A percentile compares a stretch with the other conserved stretches of the same genome.
Conservation (phyloP, 2,888 invertebrate species). For the Xestoiulus laeticollis region DNA sequence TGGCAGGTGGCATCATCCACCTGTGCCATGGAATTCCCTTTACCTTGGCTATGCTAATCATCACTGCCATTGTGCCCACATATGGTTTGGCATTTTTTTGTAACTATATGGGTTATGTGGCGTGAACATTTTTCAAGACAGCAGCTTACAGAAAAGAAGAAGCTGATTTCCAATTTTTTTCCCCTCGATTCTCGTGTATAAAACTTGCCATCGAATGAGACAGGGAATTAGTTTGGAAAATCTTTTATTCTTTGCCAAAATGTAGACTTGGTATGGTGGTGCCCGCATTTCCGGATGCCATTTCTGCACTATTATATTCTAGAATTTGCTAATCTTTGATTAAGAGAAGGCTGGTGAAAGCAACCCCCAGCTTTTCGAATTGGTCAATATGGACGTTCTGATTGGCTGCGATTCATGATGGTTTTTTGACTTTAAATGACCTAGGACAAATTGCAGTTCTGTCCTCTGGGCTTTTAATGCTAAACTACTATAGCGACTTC, state of each 20-base stretch:
- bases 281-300: conserved; percentile 29
- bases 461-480: background rate
- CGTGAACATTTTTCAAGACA: background rate
- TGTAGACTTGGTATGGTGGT: background rate
- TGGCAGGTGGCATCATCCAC: conserved; percentile 16
- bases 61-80: background rate
- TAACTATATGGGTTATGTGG: background rate
- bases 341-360: background rate
- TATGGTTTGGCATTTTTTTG: background rate
- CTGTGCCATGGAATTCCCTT: background rate
- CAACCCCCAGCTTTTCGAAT: background rate
- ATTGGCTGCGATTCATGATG: background rate
- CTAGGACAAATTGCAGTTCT: background rate
- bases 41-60: background rate
- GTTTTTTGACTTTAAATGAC: background rate
- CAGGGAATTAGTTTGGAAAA: conserved; percentile 31
- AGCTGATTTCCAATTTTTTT: background rate
- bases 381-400: background rate
- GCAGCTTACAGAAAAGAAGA: background rate
- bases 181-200: background rate
- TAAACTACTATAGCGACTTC: background rate
- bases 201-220: background rate
- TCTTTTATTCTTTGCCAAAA: conserved; percentile 34
- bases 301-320: conserved; percentile 22
- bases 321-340: conserved; percentile 45